These are phyloP conservation scores for Gymnocypris eckloni DNA, from an alignment of 2,797 vertebrate genomes.

Conservation along the genomic window DNA sequence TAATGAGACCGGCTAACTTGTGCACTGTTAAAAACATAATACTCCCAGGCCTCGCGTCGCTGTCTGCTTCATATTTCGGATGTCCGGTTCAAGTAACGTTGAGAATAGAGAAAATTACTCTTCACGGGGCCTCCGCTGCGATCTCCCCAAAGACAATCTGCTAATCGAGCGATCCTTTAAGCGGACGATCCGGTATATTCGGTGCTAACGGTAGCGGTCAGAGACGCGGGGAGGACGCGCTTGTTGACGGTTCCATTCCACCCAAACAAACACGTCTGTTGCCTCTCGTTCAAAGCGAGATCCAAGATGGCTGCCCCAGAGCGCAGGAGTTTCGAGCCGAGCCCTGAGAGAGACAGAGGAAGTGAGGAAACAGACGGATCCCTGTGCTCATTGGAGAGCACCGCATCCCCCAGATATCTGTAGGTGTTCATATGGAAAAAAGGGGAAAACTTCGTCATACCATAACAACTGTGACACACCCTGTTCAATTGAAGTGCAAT, in stretches of 20 bases:
- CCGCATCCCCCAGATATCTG: slow-evolving; percentile 41
- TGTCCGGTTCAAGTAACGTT: slow-evolving; percentile 49
- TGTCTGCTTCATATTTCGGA: slow-evolving; percentile 59
- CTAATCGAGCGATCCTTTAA: slow-evolving; percentile 18
- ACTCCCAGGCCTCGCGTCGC: slow-evolving; percentile 16
- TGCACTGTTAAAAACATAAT: slow-evolving; percentile 1
- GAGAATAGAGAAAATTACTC: slow-evolving; percentile 22
- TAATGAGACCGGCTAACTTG: background rate
- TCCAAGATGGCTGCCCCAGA: slow-evolving; percentile 94
- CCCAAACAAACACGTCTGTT: slow-evolving; percentile 72
- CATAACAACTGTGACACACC: slow-evolving; percentile 39
- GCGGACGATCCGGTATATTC: slow-evolving; percentile 15
- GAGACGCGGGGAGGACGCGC: slow-evolving; percentile 13
- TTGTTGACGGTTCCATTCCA: slow-evolving; percentile 71
- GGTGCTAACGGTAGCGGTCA: slow-evolving; percentile 6
- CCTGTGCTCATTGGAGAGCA: slow-evolving; percentile 62
- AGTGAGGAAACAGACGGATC: slow-evolving; percentile 73
- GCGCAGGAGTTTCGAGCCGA: slow-evolving; percentile 78
- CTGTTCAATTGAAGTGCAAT: slow-evolving; percentile 7
- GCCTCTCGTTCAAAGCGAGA: slow-evolving; percentile 77
- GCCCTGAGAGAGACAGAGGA: slow-evolving; percentile 73
- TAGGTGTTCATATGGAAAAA: slow-evolving; percentile 31
- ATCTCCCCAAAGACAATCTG: slow-evolving; percentile 42
- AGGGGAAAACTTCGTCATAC: slow-evolving; percentile 40
- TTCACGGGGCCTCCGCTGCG: slow-evolving; percentile 55